phyloP scores from a whole-genome alignment of 2,113 vertebrate species.

The Plestiodon gilberti region DNA sequence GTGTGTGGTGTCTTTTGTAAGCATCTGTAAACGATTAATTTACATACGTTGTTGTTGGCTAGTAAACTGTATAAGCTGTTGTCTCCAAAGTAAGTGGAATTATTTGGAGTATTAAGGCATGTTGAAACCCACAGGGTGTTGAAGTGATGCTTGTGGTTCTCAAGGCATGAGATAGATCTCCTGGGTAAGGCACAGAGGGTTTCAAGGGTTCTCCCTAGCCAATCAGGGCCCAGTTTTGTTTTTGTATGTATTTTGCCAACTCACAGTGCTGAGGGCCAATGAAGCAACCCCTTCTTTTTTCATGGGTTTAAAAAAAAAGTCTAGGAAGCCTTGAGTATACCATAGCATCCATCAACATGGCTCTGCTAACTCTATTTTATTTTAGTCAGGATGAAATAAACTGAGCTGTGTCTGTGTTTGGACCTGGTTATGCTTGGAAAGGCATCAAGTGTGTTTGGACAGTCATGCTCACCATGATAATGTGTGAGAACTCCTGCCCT shows the following conservation, averaged over 20 bases:
- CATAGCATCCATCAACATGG: neutral
- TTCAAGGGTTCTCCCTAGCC: neutral
- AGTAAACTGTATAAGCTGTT: slow-evolving; percentile 42
- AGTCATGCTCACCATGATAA: neutral
- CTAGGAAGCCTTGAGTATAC: too few species aligned
- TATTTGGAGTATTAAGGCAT: slow-evolving; percentile 35
- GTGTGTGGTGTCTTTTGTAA: slow-evolving; percentile 24
- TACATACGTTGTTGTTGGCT: slow-evolving; percentile 52
- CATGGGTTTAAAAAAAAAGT: too few species aligned
- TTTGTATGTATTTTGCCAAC: neutral
- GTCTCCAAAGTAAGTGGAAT: slow-evolving; percentile 32
- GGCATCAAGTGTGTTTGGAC: neutral
- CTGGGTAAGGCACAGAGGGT: neutral
- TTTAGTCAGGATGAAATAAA: neutral
- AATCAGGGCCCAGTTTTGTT: neutral
- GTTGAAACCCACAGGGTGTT: slow-evolving; percentile 24
- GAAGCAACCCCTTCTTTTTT: neutral
- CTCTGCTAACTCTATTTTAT: neutral
- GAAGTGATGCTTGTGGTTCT: slow-evolving; percentile 48
- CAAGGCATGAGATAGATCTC: slow-evolving; percentile 58
- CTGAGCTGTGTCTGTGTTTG: neutral
- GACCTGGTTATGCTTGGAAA: neutral
- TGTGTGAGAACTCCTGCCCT: neutral
- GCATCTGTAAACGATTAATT: slow-evolving; percentile 67
- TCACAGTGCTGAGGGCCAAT: neutral